Conservation (phyloP, 2,113 vertebrate genomes). For the Heterotis niloticus region DNA sequence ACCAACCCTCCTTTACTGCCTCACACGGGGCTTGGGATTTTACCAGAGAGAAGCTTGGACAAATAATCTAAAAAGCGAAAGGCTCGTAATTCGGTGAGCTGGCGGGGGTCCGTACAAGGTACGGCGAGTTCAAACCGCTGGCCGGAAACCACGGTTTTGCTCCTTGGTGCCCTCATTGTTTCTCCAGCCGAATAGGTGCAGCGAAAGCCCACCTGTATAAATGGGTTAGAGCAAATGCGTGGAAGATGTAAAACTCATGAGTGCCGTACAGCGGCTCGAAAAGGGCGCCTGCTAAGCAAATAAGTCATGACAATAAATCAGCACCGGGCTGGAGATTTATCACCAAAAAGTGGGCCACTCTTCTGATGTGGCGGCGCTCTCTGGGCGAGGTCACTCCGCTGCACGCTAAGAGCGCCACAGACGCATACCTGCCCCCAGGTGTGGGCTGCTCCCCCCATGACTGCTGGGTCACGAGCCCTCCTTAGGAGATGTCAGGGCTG, state of each 20-base stretch:
- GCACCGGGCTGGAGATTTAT: constrained; percentile 60
- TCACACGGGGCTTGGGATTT: background rate
- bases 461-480: constrained; percentile 13
- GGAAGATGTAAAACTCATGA: background rate
- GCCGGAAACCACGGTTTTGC: too few species aligned
- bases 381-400: constrained; percentile 46
- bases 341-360: constrained; percentile 65
- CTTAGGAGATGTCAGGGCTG: constrained; percentile 46
- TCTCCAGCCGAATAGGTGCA: background rate
- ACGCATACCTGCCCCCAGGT: constrained; percentile 36
- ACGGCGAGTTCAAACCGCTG: background rate
- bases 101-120: background rate
- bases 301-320: constrained; percentile 62
- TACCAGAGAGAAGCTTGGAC: background rate
- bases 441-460: constrained; percentile 25
- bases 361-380: constrained; percentile 52
- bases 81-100: background rate
- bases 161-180: background rate
- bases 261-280: constrained; percentile 40
- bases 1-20: too few species aligned
- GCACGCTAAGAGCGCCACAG: background rate
- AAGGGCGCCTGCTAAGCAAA: constrained; percentile 58
- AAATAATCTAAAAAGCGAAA: background rate
- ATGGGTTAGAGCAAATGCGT: constrained; percentile 49
- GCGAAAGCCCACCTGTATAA: constrained; percentile 48